Base-by-base conservation (phyloP, 2,888 invertebrate genomes). In the Napeogenes inachia region DNA sequence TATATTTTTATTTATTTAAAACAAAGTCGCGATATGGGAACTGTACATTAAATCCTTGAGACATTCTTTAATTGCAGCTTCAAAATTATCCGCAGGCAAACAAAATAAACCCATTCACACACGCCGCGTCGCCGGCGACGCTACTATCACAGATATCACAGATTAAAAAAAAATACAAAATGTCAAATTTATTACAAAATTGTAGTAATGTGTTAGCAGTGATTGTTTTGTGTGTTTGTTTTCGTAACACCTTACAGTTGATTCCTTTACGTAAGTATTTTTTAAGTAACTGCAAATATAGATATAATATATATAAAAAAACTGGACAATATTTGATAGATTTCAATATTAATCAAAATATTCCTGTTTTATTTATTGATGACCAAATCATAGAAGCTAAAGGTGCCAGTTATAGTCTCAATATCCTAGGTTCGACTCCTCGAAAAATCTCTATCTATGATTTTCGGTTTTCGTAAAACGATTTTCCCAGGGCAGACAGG, bases 221-320 rank as follows among this genome's bases (percentile, higher is more conserved):
- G 38, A 57, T 82, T 13, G 75, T 84, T 70, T 67, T 85, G 63
- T 79, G 79, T 76, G 74, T 81, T 63, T 79, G 82, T 69, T 74
- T 83, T 33, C 83, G 82, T 60, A 77, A 79, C 67, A 85, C 84
- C 58, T 73, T 78, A 59, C 86, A 89, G 70, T 67, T 89, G 68
- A 69, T 88, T 42, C 85, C 86, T 21, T 77, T 89, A 70, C 89
- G 89, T 89, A 75, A 89, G 89, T 88, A 70, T 55, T 68, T 59
- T 65, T 55, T 45, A 33, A 30, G 50, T 42, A 42, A 42, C 42
- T 50, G n/a, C 13, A 21, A 57, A 42, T 6, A n/a, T 35, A n/a
- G 13, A 13, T 2, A 21, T 30, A 8, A n/a, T 8, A 2, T 30
- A 30, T 13, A 8, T 30, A 50, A 30, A 10, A 30, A 50, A 42